Conservation (phyloP, 64 coral and sea anemone species). For the Montipora cactus region DNA sequence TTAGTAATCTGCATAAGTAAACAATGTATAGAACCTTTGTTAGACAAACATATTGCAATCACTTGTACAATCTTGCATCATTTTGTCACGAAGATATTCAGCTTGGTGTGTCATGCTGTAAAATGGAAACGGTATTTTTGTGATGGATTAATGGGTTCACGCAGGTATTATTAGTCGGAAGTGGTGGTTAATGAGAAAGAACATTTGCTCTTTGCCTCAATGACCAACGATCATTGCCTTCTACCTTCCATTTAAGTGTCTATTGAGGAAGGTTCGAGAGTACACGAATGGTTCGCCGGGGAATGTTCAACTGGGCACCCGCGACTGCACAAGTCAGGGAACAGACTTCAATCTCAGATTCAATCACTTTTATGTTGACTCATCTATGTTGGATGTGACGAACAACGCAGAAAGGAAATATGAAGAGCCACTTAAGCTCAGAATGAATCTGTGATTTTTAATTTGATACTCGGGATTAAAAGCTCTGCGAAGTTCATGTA, state of each 20-base stretch:
- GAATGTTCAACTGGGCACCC: not conserved
- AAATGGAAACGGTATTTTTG: not conserved
- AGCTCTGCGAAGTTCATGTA: not conserved
- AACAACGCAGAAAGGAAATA: not conserved
- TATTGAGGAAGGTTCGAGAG: not conserved
- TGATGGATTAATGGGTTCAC: too few species aligned
- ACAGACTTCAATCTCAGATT: too few species aligned
- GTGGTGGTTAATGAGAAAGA: not conserved
- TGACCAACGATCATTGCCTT: not conserved
- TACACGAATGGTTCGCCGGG: too few species aligned
- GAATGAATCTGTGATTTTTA: not conserved
- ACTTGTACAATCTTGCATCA: not conserved
- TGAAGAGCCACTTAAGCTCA: not conserved
- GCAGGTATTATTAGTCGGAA: not conserved
- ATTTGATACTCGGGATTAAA: not conserved
- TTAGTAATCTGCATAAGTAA: not conserved
- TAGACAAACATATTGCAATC: not conserved
- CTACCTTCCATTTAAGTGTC: not conserved
- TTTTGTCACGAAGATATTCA: not conserved
- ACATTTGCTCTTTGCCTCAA: not conserved
- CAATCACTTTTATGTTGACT: too few species aligned
- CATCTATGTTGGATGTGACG: too few species aligned
- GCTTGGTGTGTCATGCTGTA: not conserved
- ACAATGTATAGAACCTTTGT: not conserved
- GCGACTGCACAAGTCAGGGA: not conserved